Percentiles rank a stretch among this genome's conserved stretches.
phyloP scores from a whole-genome alignment of 1,140 invertebrate genomes.

The Brachionus rubens region DNA sequence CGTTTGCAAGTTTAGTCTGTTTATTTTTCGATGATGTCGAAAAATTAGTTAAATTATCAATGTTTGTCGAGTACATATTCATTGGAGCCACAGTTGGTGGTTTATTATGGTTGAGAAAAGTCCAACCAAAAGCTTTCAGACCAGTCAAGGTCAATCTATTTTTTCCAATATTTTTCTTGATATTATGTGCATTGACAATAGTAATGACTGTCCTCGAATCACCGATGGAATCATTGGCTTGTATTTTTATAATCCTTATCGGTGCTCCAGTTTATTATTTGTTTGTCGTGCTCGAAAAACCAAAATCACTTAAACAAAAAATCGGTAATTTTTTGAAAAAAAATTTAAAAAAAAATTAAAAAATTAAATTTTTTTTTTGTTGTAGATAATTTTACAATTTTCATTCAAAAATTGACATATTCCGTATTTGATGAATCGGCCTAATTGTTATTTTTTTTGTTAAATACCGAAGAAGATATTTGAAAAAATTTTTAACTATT shows the following conservation, averaged over 20 bases:
- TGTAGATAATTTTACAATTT: constrained; percentile 16
- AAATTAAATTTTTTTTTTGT: not conserved
- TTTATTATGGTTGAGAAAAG: constrained; percentile 55
- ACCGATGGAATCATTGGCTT: not conserved
- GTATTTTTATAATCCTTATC: not conserved
- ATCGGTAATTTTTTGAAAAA: constrained; percentile 13
- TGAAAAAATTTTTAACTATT: too few species aligned
- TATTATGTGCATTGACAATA: constrained; percentile 1
- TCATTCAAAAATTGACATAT: constrained; percentile 40
- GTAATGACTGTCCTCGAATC: not conserved
- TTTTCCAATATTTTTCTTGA: constrained; percentile 32
- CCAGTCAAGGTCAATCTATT: constrained; percentile 51
- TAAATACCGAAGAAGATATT: too few species aligned
- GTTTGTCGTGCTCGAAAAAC: constrained; percentile 25
- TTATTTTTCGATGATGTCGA: constrained; percentile 20
- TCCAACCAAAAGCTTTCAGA: constrained; percentile 53
- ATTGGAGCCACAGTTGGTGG: constrained; percentile 57
- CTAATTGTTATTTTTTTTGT: too few species aligned
- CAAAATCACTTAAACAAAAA: constrained; percentile 24
- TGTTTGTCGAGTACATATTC: constrained; percentile 55
- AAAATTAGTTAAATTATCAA: constrained; percentile 28
- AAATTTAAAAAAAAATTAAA: not conserved
- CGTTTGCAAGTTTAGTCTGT: constrained; percentile 32
- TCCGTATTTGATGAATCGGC: constrained; percentile 45
- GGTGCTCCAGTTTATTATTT: constrained; percentile 34